These are phyloP conservation scores for Drosophila pseudoobscura DNA, from an alignment of 1,140 invertebrate species.

Conservation along the genomic window DNA sequence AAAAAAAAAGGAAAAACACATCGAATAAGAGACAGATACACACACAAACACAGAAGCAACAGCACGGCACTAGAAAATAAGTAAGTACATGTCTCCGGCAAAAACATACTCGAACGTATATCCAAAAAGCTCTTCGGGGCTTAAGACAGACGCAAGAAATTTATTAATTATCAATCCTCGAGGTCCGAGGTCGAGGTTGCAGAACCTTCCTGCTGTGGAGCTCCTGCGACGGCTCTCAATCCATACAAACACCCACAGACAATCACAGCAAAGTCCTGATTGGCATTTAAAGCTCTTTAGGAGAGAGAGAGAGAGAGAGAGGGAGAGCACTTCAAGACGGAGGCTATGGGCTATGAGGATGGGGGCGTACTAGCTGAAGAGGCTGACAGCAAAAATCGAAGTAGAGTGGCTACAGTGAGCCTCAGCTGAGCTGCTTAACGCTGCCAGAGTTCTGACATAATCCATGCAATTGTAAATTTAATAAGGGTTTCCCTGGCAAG, in stretches of 20 bases:
- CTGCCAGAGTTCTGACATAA: conserved; percentile 73
- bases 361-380: conserved; percentile 2
- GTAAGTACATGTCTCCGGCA: too few relatives aligned
- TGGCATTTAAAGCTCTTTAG: conserved; percentile 79
- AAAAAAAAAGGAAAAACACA: too few relatives aligned
- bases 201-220: conserved; percentile 4
- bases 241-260: conserved; percentile 25
- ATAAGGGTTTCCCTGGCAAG: conserved; percentile 48
- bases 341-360: conserved; percentile 25
- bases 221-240: not conserved
- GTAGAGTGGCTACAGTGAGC: conserved; percentile 73
- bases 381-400: conserved; percentile 76
- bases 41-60: too few relatives aligned
- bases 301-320: conserved; percentile 36
- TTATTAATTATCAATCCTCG: conserved; percentile 71
- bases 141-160: conserved; percentile 57
- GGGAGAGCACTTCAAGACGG: conserved; percentile 30
- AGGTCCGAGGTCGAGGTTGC: conserved; percentile 32
- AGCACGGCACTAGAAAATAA: too few relatives aligned
- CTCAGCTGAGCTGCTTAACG: conserved; percentile 76
- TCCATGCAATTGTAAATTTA: conserved; percentile 81
- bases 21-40: too few relatives aligned
- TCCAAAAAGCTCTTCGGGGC: conserved; percentile 15
- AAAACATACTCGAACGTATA: conserved; percentile 8
- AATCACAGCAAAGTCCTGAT: conserved; percentile 70